Percentiles rank a stretch among this genome's conserved stretches.
phyloP scores from a whole-genome alignment of 2,888 invertebrate genomes.

The Pheosia gnoma region DNA sequence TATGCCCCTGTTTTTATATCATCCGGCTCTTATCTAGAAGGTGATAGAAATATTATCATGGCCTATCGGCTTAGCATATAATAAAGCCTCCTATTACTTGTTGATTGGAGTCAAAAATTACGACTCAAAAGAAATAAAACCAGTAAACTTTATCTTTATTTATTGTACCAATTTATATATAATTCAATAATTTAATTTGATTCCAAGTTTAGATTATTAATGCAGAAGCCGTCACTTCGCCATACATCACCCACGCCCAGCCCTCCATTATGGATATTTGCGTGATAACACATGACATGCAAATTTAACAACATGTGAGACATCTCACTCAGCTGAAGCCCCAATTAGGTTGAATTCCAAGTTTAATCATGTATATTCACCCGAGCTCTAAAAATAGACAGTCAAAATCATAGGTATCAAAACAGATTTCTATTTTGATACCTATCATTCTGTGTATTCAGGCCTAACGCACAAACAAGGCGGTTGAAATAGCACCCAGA shows the following conservation, averaged over 20 bases:
- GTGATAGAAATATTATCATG: too few relatives aligned
- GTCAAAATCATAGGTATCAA: too few relatives aligned
- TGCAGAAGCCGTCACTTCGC: background rate
- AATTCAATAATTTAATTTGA: too few relatives aligned
- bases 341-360: background rate
- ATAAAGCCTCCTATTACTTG: too few relatives aligned
- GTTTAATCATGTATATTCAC: background rate
- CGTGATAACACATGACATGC: background rate
- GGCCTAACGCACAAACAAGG: background rate
- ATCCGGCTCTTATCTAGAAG: too few relatives aligned
- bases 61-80: too few relatives aligned
- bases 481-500: too few relatives aligned
- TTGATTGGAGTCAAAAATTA: too few relatives aligned
- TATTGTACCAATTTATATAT: too few relatives aligned
- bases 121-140: too few relatives aligned
- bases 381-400: background rate
- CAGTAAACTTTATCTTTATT: too few relatives aligned
- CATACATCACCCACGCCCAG: background rate
- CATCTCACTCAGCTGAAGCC: background rate
- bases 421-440: background rate
- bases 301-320: background rate
- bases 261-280: background rate
- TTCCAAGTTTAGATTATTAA: background rate
- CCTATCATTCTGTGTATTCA: background rate
- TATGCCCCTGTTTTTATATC: too few relatives aligned